phyloP scores from a whole-genome alignment of 2,888 invertebrate genomes.

The Allophyes oxyacanthae region DNA sequence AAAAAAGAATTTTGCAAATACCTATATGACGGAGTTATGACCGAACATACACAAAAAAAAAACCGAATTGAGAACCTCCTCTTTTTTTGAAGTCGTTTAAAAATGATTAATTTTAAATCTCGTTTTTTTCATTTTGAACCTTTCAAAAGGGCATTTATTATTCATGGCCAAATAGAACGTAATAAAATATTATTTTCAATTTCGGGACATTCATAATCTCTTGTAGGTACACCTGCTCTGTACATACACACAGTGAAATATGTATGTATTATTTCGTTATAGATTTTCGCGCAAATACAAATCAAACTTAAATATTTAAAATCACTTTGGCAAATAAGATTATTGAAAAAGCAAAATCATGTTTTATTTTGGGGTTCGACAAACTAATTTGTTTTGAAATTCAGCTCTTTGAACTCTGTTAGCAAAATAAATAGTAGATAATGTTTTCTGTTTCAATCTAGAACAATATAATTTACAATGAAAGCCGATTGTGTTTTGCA shows the following conservation, averaged over 20 bases:
- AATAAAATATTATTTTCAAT: constrained; percentile 11
- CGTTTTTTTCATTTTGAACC: constrained; percentile 43
- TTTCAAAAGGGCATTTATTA: constrained; percentile 40
- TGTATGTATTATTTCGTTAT: background rate
- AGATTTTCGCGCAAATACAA: constrained; percentile 9
- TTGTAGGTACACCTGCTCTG: background rate
- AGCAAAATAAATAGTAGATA: background rate
- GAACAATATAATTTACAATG: too few species aligned
- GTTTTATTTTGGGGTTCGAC: background rate
- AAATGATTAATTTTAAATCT: constrained; percentile 37
- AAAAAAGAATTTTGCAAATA: too few species aligned
- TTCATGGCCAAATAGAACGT: constrained; percentile 37
- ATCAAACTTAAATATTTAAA: background rate
- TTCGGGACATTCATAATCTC: constrained; percentile 1
- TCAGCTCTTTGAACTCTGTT: background rate
- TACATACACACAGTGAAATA: constrained; percentile 2
- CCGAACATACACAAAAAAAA: too few species aligned
- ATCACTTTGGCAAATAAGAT: background rate
- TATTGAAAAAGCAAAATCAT: background rate
- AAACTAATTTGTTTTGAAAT: too few species aligned
- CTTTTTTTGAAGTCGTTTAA: too few species aligned
- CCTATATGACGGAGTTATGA: too few species aligned
- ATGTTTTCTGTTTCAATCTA: background rate
- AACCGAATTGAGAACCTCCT: too few species aligned
- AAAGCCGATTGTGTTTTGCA: background rate